Conservation (phyloP, 2,888 invertebrate genomes). For the Lasioglossum morio region DNA sequence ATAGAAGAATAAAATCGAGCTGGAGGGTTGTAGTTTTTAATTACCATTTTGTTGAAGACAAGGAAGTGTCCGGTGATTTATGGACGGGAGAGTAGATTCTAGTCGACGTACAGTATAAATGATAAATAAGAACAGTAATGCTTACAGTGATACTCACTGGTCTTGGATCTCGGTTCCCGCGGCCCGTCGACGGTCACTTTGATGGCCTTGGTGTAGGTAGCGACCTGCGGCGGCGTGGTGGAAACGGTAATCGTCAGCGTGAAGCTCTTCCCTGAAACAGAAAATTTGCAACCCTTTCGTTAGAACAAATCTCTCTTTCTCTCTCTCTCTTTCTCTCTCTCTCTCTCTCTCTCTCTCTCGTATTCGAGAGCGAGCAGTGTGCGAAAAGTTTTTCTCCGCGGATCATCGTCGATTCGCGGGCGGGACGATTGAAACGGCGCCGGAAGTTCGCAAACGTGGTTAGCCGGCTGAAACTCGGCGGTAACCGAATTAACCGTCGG, state of each 20-base stretch:
- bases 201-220: slow-evolving; percentile 98
- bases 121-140: slow-evolving; percentile 79
- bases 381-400: slow-evolving; percentile 3
- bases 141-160: slow-evolving; percentile 90
- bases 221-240: slow-evolving; percentile 97
- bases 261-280: slow-evolving; percentile 96
- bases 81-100: neutral
- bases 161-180: slow-evolving; percentile 96
- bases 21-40: no score
- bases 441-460: slow-evolving; percentile 79
- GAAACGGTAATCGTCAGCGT: slow-evolving; percentile 98
- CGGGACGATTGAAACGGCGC: slow-evolving; percentile 64
- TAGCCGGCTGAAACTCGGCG: slow-evolving; percentile 78
- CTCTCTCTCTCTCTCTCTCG: neutral
- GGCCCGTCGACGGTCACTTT: slow-evolving; percentile 99
- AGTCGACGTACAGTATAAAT: slow-evolving; percentile 44
- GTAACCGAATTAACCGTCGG: slow-evolving; percentile 80
- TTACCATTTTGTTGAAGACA: no score
- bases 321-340: neutral
- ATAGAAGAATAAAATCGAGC: no score
- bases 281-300: neutral
- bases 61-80: no score
- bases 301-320: neutral
- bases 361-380: neutral
- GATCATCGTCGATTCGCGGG: slow-evolving; percentile 56